These are phyloP conservation scores for Trissolcus basalis DNA, from an alignment of 1,140 invertebrate species.

Conservation along the genomic window DNA sequence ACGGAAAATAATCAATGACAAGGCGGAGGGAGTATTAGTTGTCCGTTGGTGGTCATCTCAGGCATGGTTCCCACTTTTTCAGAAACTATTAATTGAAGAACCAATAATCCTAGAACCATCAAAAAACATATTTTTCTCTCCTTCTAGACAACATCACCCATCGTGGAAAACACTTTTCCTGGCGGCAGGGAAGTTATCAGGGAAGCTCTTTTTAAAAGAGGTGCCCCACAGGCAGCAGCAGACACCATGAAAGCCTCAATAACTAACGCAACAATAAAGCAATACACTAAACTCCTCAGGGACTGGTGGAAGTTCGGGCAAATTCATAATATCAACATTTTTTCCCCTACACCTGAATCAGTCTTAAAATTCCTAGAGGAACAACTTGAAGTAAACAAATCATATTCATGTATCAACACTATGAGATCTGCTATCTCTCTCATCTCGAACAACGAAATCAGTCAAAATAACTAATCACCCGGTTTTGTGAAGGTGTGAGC, in stretches of 20 bases:
- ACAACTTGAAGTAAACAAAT: constrained; percentile 9
- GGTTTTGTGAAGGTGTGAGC: constrained; percentile 59
- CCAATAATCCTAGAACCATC: no score
- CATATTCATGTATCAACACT: constrained; percentile 48
- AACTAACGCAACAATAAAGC: constrained; percentile 53
- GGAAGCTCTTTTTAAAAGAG: constrained; percentile 21
- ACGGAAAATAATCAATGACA: no score
- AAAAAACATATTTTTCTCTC: no score
- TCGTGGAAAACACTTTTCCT: no score
- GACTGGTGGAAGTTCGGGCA: constrained; percentile 40
- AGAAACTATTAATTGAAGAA: no score
- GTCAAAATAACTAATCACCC: constrained; percentile 29
- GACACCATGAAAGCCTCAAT: constrained; percentile 50
- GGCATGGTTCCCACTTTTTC: no score
- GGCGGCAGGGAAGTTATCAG: no score
- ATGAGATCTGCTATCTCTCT: constrained; percentile 47
- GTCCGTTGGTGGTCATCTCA: no score
- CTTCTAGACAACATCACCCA: no score
- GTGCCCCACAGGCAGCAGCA: constrained; percentile 15
- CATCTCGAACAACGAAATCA: constrained; percentile 17
- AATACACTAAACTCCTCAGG: constrained; percentile 54
- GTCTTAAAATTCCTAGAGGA: constrained; percentile 30
- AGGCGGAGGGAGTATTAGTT: no score
- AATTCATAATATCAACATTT: constrained; percentile 21
- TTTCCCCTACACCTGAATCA: constrained; percentile 4